phyloP scores from a whole-genome alignment of 2,797 vertebrate species.

The Pangasius mekongensis region DNA sequence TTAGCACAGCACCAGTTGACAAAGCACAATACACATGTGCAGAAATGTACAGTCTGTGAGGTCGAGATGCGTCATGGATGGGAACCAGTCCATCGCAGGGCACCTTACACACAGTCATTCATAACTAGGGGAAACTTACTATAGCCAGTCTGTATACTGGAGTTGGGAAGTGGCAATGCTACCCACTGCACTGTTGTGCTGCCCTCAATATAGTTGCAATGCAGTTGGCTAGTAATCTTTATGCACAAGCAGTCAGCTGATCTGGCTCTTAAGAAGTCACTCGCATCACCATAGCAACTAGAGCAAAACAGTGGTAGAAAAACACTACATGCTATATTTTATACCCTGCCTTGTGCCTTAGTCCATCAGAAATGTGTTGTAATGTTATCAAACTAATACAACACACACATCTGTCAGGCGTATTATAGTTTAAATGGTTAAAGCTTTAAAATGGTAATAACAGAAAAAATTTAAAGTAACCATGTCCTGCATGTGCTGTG shows the following conservation, averaged over 20 bases:
- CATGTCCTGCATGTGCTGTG: not conserved
- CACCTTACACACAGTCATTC: not conserved
- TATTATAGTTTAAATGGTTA: not conserved
- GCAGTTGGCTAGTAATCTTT: not conserved
- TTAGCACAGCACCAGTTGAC: not conserved
- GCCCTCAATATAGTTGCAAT: not conserved
- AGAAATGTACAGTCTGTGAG: not conserved
- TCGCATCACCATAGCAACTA: conserved; percentile 11
- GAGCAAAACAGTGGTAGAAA: not conserved
- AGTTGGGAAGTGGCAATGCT: not conserved
- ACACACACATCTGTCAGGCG: not conserved
- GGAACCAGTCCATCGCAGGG: not conserved
- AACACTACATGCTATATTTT: not conserved
- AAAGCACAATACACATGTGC: not conserved
- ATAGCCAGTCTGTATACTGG: not conserved
- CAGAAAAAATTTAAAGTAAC: not conserved
- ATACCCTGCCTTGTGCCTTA: not conserved
- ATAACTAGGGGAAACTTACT: not conserved
- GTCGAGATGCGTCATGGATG: not conserved
- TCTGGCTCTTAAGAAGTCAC: not conserved
- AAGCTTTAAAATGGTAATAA: not conserved
- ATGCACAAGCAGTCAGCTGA: not conserved
- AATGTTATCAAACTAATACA: not conserved
- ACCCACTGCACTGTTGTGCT: not conserved
- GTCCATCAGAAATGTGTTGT: not conserved